These are phyloP conservation scores for Scaptomyza reducta DNA, from an alignment of 2,888 invertebrate species.

Conservation along the genomic window DNA sequence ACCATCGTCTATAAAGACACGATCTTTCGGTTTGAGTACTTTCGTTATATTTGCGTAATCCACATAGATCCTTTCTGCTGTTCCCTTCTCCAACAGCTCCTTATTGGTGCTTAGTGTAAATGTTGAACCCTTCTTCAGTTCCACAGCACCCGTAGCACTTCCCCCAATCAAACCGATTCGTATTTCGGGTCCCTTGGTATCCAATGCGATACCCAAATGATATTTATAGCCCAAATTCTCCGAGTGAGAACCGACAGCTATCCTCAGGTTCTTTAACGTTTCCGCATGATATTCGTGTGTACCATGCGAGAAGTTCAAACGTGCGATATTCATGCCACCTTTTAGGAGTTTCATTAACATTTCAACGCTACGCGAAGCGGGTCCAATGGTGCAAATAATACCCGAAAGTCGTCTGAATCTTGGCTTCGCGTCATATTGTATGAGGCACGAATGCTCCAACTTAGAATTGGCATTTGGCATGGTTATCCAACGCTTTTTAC, in stretches of 20 bases:
- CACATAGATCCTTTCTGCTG: conserved; percentile 89
- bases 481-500: neutral
- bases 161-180: conserved; percentile 96
- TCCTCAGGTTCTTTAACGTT: conserved; percentile 94
- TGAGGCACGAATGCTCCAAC: conserved; percentile 23
- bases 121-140: conserved; percentile 91
- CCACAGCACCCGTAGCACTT: conserved; percentile 93
- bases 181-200: conserved; percentile 99
- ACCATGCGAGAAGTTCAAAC: conserved; percentile 97
- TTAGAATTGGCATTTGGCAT: neutral
- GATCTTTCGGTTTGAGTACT: conserved; percentile 92
- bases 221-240: conserved; percentile 88
- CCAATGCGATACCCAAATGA: conserved; percentile 96
- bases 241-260: conserved; percentile 91
- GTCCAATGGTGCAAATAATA: conserved; percentile 98
- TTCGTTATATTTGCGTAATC: conserved; percentile 97
- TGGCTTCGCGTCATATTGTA: conserved; percentile 13
- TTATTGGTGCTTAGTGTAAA: conserved; percentile 94
- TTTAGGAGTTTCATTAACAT: conserved; percentile 96
- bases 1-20: conserved; percentile 97
- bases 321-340: conserved; percentile 97
- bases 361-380: conserved; percentile 91
- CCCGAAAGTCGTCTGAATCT: conserved; percentile 86
- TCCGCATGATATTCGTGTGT: conserved; percentile 96
- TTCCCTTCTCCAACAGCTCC: conserved; percentile 90